Percentiles rank a stretch among this genome's conserved stretches.
Conservation (phyloP, 2,113 vertebrate species). For the Climacteris rufus region DNA sequence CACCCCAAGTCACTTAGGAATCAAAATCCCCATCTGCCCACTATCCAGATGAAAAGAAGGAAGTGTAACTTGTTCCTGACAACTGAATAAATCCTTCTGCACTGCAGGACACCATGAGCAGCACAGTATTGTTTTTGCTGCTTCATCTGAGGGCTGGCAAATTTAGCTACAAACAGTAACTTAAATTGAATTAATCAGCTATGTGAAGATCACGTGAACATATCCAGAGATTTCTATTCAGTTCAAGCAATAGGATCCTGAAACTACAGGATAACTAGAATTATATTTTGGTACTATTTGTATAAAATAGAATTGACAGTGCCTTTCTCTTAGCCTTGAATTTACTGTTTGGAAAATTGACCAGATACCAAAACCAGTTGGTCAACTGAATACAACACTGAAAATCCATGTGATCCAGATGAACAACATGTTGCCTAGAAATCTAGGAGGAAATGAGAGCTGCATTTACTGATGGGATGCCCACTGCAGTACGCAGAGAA, state of each 20-base stretch:
- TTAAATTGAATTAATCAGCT: background rate
- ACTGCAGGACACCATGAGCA: background rate
- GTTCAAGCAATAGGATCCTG: background rate
- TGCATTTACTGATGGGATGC: background rate
- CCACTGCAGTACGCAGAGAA: background rate
- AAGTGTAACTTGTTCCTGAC: background rate
- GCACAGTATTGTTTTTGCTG: background rate
- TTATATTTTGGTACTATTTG: background rate
- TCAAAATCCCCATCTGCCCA: background rate
- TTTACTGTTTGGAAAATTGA: background rate
- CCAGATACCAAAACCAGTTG: background rate
- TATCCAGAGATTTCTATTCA: background rate
- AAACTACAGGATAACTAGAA: background rate
- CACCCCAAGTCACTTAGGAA: background rate
- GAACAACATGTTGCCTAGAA: background rate
- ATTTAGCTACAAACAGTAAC: background rate
- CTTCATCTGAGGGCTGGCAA: background rate
- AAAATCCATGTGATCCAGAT: background rate
- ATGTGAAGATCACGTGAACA: background rate
- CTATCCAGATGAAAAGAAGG: background rate
- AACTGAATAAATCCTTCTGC: background rate
- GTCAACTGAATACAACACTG: background rate
- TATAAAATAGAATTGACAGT: background rate
- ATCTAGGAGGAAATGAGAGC: background rate
- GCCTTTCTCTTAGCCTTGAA: background rate